Conservation (phyloP, 1,140 invertebrate species). For the Drosophila serrata region DNA sequence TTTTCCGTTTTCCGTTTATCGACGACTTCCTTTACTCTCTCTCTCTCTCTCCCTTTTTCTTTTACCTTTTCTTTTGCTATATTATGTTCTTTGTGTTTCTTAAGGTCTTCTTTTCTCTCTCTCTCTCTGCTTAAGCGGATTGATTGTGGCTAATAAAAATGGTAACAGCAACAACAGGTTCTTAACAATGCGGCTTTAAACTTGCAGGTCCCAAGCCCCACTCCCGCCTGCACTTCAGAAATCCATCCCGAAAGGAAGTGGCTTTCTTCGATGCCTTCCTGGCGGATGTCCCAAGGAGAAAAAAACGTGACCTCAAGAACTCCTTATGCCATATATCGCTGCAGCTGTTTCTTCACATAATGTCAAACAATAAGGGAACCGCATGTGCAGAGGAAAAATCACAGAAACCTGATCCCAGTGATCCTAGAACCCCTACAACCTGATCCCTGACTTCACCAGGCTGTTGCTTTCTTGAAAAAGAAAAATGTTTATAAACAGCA, state of each 20-base stretch:
- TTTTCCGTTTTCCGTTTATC: neutral
- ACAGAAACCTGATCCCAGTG: neutral
- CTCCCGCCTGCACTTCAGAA: constrained; percentile 66
- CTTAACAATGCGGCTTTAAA: constrained; percentile 61
- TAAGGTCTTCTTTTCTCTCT: neutral
- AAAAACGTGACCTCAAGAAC: neutral
- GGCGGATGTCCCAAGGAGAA: constrained; percentile 25
- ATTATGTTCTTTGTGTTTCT: neutral
- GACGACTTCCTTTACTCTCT: neutral
- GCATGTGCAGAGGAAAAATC: constrained; percentile 50
- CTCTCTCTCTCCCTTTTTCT: neutral
- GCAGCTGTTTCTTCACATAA: constrained; percentile 55
- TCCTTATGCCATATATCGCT: neutral
- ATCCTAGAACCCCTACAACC: neutral
- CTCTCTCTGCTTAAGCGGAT: constrained; percentile 63
- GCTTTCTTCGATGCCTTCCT: constrained; percentile 53
- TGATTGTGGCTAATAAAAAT: constrained; percentile 80
- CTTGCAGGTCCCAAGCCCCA: constrained; percentile 29
- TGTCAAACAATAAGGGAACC: constrained; percentile 78
- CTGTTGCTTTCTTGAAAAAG: constrained; percentile 11
- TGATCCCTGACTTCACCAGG: constrained; percentile 4
- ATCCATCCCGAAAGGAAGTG: constrained; percentile 48
- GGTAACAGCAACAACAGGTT: constrained; percentile 17
- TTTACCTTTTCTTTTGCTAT: neutral
- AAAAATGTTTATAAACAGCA: constrained; percentile 64